Evolutionary conservation across 92 coral and sea anemone species (phyloP).

Genomic region (Heteractis magnifica): DNA sequence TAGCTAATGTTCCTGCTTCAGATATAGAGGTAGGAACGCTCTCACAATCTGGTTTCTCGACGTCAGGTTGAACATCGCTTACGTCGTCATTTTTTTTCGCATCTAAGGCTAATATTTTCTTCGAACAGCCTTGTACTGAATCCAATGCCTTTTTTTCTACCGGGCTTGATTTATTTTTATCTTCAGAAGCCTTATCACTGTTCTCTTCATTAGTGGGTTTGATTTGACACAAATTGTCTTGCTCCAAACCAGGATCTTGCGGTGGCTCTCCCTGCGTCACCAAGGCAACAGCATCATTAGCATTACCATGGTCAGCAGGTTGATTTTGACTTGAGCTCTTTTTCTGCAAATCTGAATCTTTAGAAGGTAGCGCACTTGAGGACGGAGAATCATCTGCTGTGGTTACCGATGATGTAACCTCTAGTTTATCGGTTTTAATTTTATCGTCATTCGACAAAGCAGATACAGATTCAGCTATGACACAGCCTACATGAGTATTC

Average conservation of each 20-base stretch:
- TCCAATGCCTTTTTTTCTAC: not conserved
- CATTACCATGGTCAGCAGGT: not conserved
- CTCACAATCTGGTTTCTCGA: not conserved
- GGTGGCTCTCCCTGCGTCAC: not conserved
- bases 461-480: not conserved
- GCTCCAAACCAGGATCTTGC: not conserved
- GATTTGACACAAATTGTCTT: not conserved
- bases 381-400: not conserved
- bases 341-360: not conserved
- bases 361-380: too few relatives aligned
- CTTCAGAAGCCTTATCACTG: not conserved
- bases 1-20: not conserved
- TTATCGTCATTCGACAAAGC: not conserved
- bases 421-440: not conserved
- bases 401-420: not conserved
- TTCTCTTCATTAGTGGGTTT: not conserved
- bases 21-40: not conserved
- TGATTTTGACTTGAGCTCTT: too few relatives aligned
- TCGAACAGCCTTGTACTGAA: not conserved
- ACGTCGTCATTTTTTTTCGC: not conserved
- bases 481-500: not conserved
- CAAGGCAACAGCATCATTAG: not conserved
- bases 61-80: not conserved
- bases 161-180: not conserved
- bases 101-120: not conserved